Evolutionary conservation across 2,113 vertebrate species (phyloP).

Genomic region (Callipepla californica): DNA sequence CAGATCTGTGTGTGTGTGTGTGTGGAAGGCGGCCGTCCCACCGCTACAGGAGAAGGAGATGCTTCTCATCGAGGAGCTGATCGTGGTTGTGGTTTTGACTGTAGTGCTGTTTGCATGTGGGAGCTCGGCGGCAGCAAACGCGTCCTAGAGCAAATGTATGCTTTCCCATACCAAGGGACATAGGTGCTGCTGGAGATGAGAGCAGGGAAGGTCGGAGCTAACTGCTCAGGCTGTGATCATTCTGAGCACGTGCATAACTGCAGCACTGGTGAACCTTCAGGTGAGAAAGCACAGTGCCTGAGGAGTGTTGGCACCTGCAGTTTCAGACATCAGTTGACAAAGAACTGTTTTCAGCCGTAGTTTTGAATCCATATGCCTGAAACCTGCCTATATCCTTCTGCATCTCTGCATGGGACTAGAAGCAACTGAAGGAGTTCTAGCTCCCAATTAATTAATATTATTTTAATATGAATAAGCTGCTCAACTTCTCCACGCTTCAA

Average conservation of each 20-base stretch:
- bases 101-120: fast-evolving
- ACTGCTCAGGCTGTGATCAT: fast-evolving
- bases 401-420: not conserved
- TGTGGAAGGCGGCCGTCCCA: not conserved
- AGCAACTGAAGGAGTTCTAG: not conserved
- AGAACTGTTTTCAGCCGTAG: fast-evolving
- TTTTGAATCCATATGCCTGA: not conserved
- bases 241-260: not conserved
- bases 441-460: not conserved
- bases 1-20: fast-evolving
- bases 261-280: not conserved
- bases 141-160: not conserved
- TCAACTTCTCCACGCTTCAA: fast-evolving
- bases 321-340: not conserved
- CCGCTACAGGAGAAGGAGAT: not conserved
- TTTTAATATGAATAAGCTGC: not conserved
- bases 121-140: not conserved
- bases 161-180: not conserved
- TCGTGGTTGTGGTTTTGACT: fast-evolving
- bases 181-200: not conserved
- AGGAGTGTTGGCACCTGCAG: not conserved
- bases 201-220: not conserved
- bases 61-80: fast-evolving
- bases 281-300: not conserved
- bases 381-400: fast-evolving